Conservation (phyloP, 35 echinoderm and acorn worm species). For the Hemicentrotus pulcherrimus region DNA sequence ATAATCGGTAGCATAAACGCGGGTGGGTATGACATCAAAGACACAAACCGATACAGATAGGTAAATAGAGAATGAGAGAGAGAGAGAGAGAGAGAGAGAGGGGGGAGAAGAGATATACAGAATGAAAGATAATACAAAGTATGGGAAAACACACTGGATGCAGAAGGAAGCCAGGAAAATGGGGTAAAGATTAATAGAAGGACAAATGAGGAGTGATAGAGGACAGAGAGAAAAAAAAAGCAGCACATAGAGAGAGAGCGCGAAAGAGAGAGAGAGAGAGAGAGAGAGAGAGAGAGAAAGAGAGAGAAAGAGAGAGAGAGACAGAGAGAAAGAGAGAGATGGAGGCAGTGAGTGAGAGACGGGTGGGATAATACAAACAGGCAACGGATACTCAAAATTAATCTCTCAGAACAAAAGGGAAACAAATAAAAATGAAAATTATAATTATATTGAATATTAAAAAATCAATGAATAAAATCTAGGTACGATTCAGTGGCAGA, state of each 20-base stretch:
- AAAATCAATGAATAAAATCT: background rate
- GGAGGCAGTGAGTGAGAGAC: background rate
- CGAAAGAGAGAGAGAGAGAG: background rate
- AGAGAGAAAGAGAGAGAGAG: background rate
- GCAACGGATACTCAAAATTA: background rate
- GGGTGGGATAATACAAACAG: background rate
- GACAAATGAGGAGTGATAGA: background rate
- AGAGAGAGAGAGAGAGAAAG: background rate
- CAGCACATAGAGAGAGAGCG: background rate
- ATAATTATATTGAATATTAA: background rate
- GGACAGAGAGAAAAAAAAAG: background rate
- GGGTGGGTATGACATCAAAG: too few species aligned
- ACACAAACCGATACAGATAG: too few species aligned
- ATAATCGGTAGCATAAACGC: too few species aligned
- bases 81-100: too few species aligned
- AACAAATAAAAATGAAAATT: background rate
- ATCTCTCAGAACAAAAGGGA: background rate
- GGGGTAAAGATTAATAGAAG: background rate
- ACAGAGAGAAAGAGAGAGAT: background rate
- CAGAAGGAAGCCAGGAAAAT: too few species aligned
- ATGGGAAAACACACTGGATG: too few species aligned
- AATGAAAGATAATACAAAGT: too few species aligned
- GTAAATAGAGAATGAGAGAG: too few species aligned
- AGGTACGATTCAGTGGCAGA: background rate
- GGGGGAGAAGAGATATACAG: too few species aligned